Evolutionary conservation across 2,113 vertebrate species (phyloP).

Genomic region (cattle (Bos taurus)): DNA sequence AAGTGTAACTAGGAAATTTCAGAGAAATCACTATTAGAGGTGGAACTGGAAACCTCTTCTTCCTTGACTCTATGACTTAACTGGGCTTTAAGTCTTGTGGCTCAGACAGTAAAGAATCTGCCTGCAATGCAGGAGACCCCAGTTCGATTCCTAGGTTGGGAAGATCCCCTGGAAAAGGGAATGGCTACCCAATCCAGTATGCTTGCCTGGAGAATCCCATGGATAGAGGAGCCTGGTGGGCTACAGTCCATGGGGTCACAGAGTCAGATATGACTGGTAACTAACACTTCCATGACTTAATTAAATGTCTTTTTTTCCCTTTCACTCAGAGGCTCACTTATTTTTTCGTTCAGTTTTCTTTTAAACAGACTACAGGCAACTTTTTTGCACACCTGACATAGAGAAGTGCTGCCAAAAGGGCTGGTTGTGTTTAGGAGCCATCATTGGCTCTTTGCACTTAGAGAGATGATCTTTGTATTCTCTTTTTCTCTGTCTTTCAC

Average conservation of each 20-base stretch:
- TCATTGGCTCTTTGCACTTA: neutral
- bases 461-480: neutral
- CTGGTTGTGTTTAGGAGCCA: neutral
- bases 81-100: neutral
- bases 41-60: neutral
- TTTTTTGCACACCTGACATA: neutral
- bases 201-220: neutral
- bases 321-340: neutral
- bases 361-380: neutral
- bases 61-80: neutral
- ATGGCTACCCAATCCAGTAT: neutral
- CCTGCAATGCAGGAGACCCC: neutral
- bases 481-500: too few relatives aligned
- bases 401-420: neutral
- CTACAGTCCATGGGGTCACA: neutral
- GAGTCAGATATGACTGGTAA: neutral
- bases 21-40: neutral
- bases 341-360: neutral
- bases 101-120: neutral
- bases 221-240: neutral
- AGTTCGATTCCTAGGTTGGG: neutral
- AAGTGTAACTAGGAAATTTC: neutral
- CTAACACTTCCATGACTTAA: neutral
- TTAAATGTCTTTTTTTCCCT: neutral
- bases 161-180: neutral